Conservation (phyloP, 2,113 vertebrate species). For the Alligator sinensis region DNA sequence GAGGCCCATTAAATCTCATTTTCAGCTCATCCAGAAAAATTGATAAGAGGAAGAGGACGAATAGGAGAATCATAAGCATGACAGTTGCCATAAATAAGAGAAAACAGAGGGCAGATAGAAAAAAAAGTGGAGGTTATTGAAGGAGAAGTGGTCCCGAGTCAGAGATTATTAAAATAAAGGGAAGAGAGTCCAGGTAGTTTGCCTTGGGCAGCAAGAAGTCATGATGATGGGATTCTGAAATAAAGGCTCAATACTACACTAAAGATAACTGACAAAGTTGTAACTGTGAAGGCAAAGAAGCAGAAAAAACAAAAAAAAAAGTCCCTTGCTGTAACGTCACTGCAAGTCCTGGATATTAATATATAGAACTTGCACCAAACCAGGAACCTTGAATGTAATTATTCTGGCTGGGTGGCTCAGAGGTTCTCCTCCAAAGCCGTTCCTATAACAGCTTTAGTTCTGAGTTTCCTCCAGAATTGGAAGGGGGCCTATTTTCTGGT, state of each 20-base stretch:
- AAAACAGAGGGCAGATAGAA: slow-evolving; percentile 49
- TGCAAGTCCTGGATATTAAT: not conserved
- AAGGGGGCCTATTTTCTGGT: not conserved
- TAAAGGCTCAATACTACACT: not conserved
- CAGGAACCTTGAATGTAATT: not conserved
- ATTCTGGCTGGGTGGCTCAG: not conserved
- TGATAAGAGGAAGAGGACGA: slow-evolving; percentile 47
- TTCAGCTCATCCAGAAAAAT: slow-evolving; percentile 68
- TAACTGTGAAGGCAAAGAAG: slow-evolving; percentile 41
- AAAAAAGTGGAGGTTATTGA: slow-evolving; percentile 55
- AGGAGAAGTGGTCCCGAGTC: slow-evolving; percentile 41
- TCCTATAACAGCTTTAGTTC: not conserved
- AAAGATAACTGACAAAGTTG: slow-evolving; percentile 10
- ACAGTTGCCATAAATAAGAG: slow-evolving; percentile 61
- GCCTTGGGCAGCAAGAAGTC: slow-evolving; percentile 15
- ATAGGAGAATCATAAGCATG: slow-evolving; percentile 58
- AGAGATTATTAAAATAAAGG: slow-evolving; percentile 30
- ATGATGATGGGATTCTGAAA: slow-evolving; percentile 11
- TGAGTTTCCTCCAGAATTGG: fast-evolving
- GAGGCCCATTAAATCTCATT: slow-evolving; percentile 66
- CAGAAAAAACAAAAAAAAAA: not conserved
- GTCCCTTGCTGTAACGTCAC: slow-evolving; percentile 15
- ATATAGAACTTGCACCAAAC: not conserved
- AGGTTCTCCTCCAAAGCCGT: not conserved
- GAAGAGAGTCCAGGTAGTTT: not conserved